phyloP scores from a whole-genome alignment of 2,888 invertebrate species.

The Phaedon cochleariae region DNA sequence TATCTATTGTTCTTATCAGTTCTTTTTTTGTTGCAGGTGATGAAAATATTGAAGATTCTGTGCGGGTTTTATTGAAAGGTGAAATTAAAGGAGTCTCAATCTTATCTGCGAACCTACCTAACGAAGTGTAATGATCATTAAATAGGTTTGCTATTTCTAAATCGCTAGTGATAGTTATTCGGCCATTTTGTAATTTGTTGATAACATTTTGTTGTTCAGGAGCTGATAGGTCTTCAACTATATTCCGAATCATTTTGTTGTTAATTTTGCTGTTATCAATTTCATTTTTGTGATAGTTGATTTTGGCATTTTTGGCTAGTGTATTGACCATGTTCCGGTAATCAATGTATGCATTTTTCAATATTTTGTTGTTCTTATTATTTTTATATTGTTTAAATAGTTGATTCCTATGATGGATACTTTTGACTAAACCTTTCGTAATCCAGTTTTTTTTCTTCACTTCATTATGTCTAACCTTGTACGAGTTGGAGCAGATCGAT shows the following conservation, averaged over 20 bases:
- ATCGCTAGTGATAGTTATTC: background rate
- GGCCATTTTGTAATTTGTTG: background rate
- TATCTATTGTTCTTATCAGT: background rate
- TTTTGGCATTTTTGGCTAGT: background rate
- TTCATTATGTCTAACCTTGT: slow-evolving; percentile 6
- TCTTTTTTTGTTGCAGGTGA: slow-evolving; percentile 8
- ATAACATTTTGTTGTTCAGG: background rate
- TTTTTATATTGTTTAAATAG: slow-evolving; percentile 7
- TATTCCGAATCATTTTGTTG: slow-evolving; percentile 1
- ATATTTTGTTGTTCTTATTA: background rate
- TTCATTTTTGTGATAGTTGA: background rate
- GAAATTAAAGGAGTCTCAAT: slow-evolving; percentile 2
- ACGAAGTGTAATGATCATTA: background rate
- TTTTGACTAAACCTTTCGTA: background rate
- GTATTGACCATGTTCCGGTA: background rate
- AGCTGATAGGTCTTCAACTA: slow-evolving; percentile 2
- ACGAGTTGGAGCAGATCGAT: no score
- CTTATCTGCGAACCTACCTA: slow-evolving; percentile 3
- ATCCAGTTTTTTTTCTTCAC: slow-evolving; percentile 1
- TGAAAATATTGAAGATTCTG: slow-evolving; percentile 1
- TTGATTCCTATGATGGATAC: slow-evolving; percentile 5
- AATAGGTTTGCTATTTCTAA: slow-evolving; percentile 3
- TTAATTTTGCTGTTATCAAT: slow-evolving; percentile 4
- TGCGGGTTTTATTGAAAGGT: background rate
- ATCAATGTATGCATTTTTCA: slow-evolving; percentile 2